phyloP scores from a whole-genome alignment of 2,797 vertebrate species.

The Psittacula echo region DNA sequence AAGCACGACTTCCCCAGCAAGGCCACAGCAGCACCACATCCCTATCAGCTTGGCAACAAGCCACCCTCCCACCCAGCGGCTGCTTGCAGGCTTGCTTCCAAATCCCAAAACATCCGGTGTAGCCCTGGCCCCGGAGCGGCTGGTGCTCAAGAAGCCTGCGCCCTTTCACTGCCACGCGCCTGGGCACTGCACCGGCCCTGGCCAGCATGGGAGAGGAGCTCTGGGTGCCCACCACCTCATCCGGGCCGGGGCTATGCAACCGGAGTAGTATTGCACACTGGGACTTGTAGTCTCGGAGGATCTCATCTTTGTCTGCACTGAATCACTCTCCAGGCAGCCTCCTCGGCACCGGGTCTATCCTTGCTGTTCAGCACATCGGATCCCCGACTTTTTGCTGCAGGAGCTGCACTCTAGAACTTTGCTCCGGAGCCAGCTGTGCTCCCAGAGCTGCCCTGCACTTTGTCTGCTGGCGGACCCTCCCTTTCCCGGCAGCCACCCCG shows the following conservation, averaged over 20 bases:
- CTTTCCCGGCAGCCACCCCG: background rate
- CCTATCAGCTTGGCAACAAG: fast-evolving
- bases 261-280: background rate
- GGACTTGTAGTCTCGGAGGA: background rate
- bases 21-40: background rate
- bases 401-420: fast-evolving
- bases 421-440: fast-evolving
- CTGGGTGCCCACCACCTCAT: background rate
- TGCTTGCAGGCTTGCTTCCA: background rate
- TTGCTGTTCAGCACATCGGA: background rate
- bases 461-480: fast-evolving
- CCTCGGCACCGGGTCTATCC: background rate
- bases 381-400: fast-evolving
- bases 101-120: background rate
- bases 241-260: background rate
- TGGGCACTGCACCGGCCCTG: fast-evolving
- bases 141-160: background rate
- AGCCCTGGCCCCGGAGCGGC: fast-evolving
- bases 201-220: fast-evolving
- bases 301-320: fast-evolving
- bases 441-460: fast-evolving
- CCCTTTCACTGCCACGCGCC: background rate
- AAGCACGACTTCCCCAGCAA: background rate
- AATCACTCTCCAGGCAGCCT: fast-evolving
- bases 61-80: fast-evolving